Evolutionary conservation across 2,113 vertebrate genomes (phyloP), one percentile per base, ranked within the genome.

Genomic region (Bungarus multicinctus): DNA sequence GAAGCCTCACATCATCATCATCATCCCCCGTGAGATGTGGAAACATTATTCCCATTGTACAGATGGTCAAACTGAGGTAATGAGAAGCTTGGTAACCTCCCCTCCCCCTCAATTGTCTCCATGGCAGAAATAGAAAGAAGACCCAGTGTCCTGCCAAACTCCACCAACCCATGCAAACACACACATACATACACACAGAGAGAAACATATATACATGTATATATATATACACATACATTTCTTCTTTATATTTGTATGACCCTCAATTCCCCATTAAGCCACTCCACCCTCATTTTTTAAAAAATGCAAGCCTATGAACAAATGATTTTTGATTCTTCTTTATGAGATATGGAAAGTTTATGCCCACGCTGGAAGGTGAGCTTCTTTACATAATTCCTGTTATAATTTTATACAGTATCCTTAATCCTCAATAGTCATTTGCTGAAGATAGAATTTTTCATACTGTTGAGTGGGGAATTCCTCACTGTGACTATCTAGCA

Each of bases 21-120:
- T 60, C 58, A 52, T 93, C 50, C 91, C 94, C 89, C 55, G 87
- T 94, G 95, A 97, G 96, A 95, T 96, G 96, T 93, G 96, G 95
- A 96, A 96, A 94, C 93, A 94, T 96, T 95, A 96, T 96, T 96
- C 94, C 93, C 94, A 81, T 93, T 96, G 93, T 90, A 93, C 92
- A 94, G 94, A 91, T 92, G 90, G 94, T 88, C 94, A 96, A 96
- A 96, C 92, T 94, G 94, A 96, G 95, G 93, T 94, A 91, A 92
- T 54, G 93, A 90, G 93, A 94, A 90, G 85, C 93, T 93, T 88
- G 92, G 91, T 92, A 94, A 93, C 43, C 90, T 60, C 91, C 91
- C 93, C 91, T 92, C 60, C 91, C 93, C 91, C 90, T 57, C 94
- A 90, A 93, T 92, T 94, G 93, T 50, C 91, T 27, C 39, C 23